These are phyloP conservation scores for Nycticebus coucang DNA, from an alignment of 2,113 vertebrate genomes.

Conservation along the genomic window DNA sequence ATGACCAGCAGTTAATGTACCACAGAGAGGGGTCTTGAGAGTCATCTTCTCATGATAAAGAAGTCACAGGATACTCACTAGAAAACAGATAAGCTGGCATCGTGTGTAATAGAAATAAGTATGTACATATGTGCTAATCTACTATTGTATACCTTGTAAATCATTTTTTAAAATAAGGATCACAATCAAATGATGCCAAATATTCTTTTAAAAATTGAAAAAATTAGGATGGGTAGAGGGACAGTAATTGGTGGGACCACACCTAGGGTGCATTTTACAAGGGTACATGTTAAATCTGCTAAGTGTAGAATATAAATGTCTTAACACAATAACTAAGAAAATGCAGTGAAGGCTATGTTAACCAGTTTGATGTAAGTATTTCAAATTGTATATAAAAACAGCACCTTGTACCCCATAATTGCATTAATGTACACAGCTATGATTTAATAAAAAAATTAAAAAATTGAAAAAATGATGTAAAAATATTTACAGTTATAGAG, in stretches of 20 bases:
- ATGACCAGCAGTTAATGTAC: background rate
- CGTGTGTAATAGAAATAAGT: background rate
- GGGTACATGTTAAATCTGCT: no score
- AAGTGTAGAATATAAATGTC: no score
- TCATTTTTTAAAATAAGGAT: background rate
- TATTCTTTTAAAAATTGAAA: slow-evolving; percentile 23
- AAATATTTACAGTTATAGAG: slow-evolving; percentile 29
- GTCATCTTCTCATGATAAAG: background rate
- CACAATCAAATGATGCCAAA: background rate
- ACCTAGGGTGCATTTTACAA: no score
- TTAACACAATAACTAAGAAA: no score
- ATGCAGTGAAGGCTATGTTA: no score
- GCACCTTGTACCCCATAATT: no score
- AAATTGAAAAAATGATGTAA: background rate
- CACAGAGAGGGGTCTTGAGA: background rate
- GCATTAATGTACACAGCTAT: no score
- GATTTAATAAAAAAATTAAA: no score
- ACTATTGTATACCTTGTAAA: background rate
- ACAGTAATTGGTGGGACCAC: no score
- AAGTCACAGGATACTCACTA: background rate
- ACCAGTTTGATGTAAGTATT: no score
- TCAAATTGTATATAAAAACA: no score
- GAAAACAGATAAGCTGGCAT: background rate
- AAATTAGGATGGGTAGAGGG: background rate
- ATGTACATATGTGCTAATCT: background rate